A percentile compares a stretch with the other conserved stretches of the same genome.
phyloP scores from a whole-genome alignment of 2,888 invertebrate species.

The Synanthedon andrenaeformis region DNA sequence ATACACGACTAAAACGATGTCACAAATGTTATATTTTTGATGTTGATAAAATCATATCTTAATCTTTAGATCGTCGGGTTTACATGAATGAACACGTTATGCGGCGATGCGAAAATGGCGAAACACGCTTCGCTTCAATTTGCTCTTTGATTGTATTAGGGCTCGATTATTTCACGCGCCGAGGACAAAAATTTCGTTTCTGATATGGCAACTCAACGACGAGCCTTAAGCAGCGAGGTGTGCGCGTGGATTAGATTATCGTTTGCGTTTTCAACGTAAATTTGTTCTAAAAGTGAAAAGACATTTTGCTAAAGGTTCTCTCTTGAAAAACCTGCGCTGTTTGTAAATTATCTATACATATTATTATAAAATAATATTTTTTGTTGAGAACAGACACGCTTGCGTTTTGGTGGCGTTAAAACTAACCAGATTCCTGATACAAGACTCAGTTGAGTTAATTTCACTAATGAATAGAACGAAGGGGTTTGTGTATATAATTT shows the following conservation, averaged over 20 bases:
- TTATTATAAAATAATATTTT: too few species aligned
- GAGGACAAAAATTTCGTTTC: slow-evolving; percentile 10
- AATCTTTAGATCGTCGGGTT: neutral
- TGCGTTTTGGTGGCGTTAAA: too few species aligned
- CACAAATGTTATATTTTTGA: neutral
- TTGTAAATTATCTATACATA: too few species aligned
- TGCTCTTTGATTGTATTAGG: slow-evolving; percentile 14
- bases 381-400: too few species aligned
- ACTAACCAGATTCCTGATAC: too few species aligned
- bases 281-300: neutral
- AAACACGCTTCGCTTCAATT: slow-evolving; percentile 3
- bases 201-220: slow-evolving; percentile 13
- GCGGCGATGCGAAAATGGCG: slow-evolving; percentile 3
- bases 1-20: too few species aligned
- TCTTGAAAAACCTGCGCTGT: too few species aligned
- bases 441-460: too few species aligned
- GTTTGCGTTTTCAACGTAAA: neutral
- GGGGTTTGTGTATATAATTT: too few species aligned
- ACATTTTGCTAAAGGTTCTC: neutral
- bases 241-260: neutral
- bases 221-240: neutral
- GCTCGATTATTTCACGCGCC: slow-evolving; percentile 15
- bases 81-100: neutral
- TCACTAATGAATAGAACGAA: too few species aligned
- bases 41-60: neutral